Conservation (phyloP, 2,797 vertebrate genomes). For the Sciaenops ocellatus region DNA sequence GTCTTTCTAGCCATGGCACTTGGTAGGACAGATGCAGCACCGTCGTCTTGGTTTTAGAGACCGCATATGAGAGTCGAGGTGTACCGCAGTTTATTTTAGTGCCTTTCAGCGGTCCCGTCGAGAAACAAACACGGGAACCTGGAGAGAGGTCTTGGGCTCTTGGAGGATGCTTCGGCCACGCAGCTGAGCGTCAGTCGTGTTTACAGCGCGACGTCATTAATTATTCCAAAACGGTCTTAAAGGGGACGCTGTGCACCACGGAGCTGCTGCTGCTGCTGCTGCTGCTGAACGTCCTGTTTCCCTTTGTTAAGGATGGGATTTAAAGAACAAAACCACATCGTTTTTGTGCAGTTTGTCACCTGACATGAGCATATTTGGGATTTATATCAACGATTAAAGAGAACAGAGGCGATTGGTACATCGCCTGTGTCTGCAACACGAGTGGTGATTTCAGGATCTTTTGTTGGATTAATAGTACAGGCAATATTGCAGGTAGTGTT, state of each 20-base stretch:
- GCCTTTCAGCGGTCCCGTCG: conserved; percentile 56
- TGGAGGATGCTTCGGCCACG: conserved; percentile 79
- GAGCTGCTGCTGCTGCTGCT: conserved; percentile 8
- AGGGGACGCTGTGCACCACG: conserved; percentile 66
- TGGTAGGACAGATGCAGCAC: conserved; percentile 73
- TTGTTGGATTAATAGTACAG: conserved; percentile 21
- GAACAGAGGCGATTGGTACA: fast-evolving
- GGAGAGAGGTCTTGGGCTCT: conserved; percentile 58
- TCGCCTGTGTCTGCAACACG: neutral
- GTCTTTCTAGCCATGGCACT: conserved; percentile 87
- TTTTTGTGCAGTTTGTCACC: neutral
- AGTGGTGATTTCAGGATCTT: neutral
- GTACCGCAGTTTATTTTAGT: conserved; percentile 42
- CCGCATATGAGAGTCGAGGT: conserved; percentile 87
- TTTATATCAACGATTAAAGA: neutral
- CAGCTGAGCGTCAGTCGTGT: conserved; percentile 85
- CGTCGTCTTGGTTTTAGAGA: conserved; percentile 86
- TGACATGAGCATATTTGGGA: neutral
- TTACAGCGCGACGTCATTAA: conserved; percentile 88
- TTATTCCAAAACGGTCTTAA: conserved; percentile 80
- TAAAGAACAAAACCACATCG: neutral
- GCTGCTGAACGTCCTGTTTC: neutral
- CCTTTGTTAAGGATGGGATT: conserved; percentile 52
- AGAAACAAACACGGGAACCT: conserved; percentile 66
- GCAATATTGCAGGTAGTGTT: conserved; percentile 18